Evolutionary conservation across 1,140 invertebrate species (phyloP).

Genomic region (Nomia melanderi): DNA sequence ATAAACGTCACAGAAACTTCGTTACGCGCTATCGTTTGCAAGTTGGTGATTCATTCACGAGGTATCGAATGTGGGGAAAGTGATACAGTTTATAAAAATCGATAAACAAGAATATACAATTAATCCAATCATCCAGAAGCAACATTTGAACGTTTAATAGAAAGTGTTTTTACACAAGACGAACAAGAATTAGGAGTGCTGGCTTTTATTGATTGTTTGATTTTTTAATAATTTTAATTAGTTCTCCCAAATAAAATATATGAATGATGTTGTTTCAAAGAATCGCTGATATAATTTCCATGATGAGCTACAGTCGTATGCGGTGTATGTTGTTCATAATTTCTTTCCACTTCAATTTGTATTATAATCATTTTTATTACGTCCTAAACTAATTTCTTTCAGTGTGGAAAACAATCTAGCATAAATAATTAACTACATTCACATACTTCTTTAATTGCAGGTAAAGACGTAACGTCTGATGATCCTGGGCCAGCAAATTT

Average conservation of each 20-base stretch:
- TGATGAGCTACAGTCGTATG: constrained; percentile 40
- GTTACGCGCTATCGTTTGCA: no score
- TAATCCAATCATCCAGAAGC: no score
- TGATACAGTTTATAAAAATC: no score
- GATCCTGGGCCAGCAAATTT: constrained; percentile 66
- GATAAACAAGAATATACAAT: no score
- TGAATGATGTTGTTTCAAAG: constrained; percentile 42
- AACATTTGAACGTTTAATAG: no score
- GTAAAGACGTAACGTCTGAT: constrained; percentile 60
- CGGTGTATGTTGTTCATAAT: constrained; percentile 17
- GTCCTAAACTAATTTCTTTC: neutral
- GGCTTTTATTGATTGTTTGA: no score
- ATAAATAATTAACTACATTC: neutral
- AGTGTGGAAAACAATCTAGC: neutral
- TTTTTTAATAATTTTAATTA: neutral
- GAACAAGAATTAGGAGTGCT: no score
- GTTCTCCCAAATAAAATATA: neutral
- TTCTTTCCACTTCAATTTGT: neutral
- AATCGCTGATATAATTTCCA: constrained; percentile 30
- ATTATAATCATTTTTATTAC: neutral
- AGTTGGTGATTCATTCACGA: no score
- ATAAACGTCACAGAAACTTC: no score
- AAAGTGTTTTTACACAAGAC: no score
- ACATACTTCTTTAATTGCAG: constrained; percentile 27
- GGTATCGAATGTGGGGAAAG: no score